Base-by-base conservation (phyloP, 2,888 invertebrate species). In the Ctena decussata region DNA sequence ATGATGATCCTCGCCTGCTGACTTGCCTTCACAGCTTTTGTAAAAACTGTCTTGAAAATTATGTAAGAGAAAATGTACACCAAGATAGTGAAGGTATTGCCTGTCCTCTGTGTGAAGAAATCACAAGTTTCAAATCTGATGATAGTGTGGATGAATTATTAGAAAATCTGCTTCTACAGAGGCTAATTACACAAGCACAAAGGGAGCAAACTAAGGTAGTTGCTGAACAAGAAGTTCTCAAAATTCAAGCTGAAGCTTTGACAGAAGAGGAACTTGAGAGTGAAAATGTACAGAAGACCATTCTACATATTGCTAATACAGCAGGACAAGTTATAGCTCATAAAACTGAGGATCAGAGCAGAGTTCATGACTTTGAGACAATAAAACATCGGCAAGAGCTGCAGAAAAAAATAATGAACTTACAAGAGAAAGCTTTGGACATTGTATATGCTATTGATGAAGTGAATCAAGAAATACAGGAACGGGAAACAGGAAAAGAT, bases 21-120 rank as follows among this genome's bases (percentile, higher is more conserved):
- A 89, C 91, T 0, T 94, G 94, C 78, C 90, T 94, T 39, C 94
- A 94, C 87, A 94, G 92, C 39, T 94, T 93, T 85, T 94, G 94
- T 80, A 83, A 44, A 21, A 74, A 77, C 11, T 94, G 94, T 82
- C 85, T 94, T 32, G 79, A 90, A 11, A 80, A 82, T 6, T 91
- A 91, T 39, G 77, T 91, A 21, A 30, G 37, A 24, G 32, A 44
- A 49, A 71, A 18, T 70, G 21, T 32, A 30, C 24, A 18, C 11
- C 30, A 69, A 5, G 74, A 80, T 6, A 78, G 77, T 1, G 35
- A 72, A 8, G 18, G 32, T 30, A 79, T 83, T 1, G 15, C 46
- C 21, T 91, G 91, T 76, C 90, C 91, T 15, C 49, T 77, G 5
- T 91, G 91, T 76, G 76, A 86, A 35, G 88, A 90, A 41, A 46